Base-by-base conservation (phyloP, 2,113 vertebrate species). In the Seriola quinqueradiata region DNA sequence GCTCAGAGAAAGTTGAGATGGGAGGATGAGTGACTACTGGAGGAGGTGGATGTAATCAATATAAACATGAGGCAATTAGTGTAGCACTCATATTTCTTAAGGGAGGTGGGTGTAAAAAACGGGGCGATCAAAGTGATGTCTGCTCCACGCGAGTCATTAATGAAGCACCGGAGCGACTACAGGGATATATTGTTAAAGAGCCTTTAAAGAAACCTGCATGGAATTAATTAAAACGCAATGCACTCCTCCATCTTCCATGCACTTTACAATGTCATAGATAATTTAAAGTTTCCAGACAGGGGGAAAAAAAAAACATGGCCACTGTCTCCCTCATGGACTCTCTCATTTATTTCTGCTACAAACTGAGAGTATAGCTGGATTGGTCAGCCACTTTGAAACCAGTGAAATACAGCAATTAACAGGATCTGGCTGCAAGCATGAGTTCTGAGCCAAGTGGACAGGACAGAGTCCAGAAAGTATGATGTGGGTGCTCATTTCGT, bases 41-140 rank as follows among this genome's bases (percentile, higher is more conserved):
- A 68, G 65, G 90, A 74, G 89, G 76, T 28, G 75, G 48, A 34
- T 55, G 69, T 76, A 79, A 91, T 91, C 92, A 90, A 87, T 92
- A 90, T 59, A 86, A 91, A 92, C 90, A 92, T 69, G 84, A 86
- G 80, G 87, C 88, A 90, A 93, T 94, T 93, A 92, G 90, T 84
- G 87, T 80, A 84, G 74, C 71, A 9, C 76, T 89, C 87, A 86
- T 85, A 87, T 91, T 90, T 91, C 85, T 89, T 88, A 38, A 65
- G 84, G 82, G 88, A 87, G 68, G 82, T 72, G 58, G 85, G 84
- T 71, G 88, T 81, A 77, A 90, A 82, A 82, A 87, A 77, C 9
- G 13, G 66, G 77, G 65, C 12, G n/a, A 87, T 85, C 81, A 84
- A 85, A 89, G 83, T 75, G 71, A 89, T 81, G 85, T 82, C 77